Conservation (phyloP, 2,888 invertebrate genomes). For the Daptonema setosum region DNA sequence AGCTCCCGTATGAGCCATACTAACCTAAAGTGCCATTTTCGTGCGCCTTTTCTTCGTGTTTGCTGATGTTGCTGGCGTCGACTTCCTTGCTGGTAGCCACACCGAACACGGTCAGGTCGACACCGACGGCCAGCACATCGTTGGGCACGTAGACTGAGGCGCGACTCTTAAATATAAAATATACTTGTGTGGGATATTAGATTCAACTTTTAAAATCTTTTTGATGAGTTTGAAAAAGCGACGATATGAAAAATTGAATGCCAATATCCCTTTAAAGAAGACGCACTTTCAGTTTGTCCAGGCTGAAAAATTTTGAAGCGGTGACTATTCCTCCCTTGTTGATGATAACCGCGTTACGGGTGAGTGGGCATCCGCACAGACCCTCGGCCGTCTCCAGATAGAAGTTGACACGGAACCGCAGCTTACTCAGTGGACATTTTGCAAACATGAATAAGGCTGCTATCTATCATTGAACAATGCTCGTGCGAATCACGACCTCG, state of each 20-base stretch:
- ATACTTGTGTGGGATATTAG: no score
- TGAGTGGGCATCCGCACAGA: conserved; percentile 14
- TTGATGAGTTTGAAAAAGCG: neutral
- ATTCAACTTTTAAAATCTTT: neutral
- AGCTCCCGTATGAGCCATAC: no score
- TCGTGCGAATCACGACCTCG: no score
- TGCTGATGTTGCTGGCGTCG: no score
- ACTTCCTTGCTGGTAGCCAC: conserved; percentile 8
- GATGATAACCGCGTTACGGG: conserved; percentile 16
- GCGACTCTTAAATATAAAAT: conserved; percentile 9
- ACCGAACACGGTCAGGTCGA: conserved; percentile 13
- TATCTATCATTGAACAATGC: no score
- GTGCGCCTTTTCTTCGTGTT: no score
- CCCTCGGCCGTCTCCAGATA: conserved; percentile 17
- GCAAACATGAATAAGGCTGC: no score
- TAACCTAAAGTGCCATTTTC: no score
- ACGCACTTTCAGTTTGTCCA: conserved; percentile 13
- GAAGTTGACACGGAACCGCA: conserved; percentile 17
- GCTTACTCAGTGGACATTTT: conserved; percentile 13
- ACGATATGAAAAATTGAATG: no score
- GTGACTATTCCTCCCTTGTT: conserved; percentile 18
- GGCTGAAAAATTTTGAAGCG: conserved; percentile 16
- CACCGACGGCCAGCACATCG: conserved; percentile 12
- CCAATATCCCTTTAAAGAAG: neutral
- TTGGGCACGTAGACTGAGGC: conserved; percentile 10